phyloP scores from a whole-genome alignment of 2,888 invertebrate genomes.

The Andrena haemorrhoa region DNA sequence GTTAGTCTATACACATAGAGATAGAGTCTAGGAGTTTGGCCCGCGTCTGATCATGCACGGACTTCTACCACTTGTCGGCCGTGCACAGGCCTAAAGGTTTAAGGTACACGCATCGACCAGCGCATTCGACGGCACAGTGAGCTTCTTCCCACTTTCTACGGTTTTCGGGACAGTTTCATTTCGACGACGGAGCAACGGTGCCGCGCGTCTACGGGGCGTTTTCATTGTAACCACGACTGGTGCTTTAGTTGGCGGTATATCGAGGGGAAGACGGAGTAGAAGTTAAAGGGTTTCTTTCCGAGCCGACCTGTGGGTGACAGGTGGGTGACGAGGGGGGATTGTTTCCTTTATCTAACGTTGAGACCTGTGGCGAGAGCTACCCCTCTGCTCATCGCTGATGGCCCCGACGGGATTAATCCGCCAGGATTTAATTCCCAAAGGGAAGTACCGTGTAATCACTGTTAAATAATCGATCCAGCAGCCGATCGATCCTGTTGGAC shows the following conservation, averaged over 20 bases:
- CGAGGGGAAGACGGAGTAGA: not conserved
- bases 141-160: constrained; percentile 49
- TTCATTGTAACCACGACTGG: constrained; percentile 33
- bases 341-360: constrained; percentile 19
- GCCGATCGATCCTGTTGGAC: constrained; percentile 30
- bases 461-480: constrained; percentile 16
- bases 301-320: constrained; percentile 20
- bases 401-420: constrained; percentile 12
- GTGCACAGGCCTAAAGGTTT: constrained; percentile 54
- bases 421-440: constrained; percentile 30
- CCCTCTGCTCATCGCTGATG: constrained; percentile 17
- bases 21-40: constrained; percentile 27
- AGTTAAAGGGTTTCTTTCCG: constrained; percentile 25
- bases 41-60: constrained; percentile 42
- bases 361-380: constrained; percentile 15
- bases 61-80: constrained; percentile 43
- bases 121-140: constrained; percentile 23
- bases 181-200: constrained; percentile 5
- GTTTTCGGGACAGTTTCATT: constrained; percentile 19
- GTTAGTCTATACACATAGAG: too few relatives aligned
- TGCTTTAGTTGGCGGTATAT: constrained; percentile 42
- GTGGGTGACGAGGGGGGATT: not conserved
- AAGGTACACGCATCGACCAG: constrained; percentile 57
- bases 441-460: constrained; percentile 51
- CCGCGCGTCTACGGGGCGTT: constrained; percentile 5